Evolutionary conservation across 2,113 vertebrate genomes (phyloP).

Genomic region (Leucopternis melanops): DNA sequence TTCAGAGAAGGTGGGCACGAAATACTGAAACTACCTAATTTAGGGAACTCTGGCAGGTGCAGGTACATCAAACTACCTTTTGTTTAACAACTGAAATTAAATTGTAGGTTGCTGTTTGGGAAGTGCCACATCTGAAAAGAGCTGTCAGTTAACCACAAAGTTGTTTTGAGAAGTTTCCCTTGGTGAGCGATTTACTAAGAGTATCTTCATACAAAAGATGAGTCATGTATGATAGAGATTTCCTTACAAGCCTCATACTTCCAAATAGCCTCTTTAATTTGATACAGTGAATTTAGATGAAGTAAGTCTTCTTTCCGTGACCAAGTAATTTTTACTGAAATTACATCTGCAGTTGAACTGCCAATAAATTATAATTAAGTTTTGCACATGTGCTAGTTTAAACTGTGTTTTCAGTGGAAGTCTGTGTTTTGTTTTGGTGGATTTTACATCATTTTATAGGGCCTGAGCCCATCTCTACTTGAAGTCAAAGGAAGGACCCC

Average conservation of each 20-base stretch:
- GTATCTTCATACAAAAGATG: background rate
- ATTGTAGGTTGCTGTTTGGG: background rate
- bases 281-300: background rate
- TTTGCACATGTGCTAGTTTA: background rate
- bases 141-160: background rate
- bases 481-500: background rate
- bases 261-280: background rate
- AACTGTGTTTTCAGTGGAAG: background rate
- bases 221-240: background rate
- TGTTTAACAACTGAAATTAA: background rate
- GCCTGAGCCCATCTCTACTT: background rate
- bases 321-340: conserved; percentile 4
- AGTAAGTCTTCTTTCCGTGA: background rate
- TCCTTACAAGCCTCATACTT: background rate
- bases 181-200: background rate
- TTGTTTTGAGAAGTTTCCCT: background rate
- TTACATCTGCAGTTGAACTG: background rate
- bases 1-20: background rate
- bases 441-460: background rate
- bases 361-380: background rate
- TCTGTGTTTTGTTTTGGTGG: background rate
- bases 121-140: background rate
- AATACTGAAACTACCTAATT: background rate
- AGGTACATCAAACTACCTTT: background rate
- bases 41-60: background rate